Evolutionary conservation across 2,888 invertebrate species (phyloP).

Genomic region (Caenorhabditis virilis): DNA sequence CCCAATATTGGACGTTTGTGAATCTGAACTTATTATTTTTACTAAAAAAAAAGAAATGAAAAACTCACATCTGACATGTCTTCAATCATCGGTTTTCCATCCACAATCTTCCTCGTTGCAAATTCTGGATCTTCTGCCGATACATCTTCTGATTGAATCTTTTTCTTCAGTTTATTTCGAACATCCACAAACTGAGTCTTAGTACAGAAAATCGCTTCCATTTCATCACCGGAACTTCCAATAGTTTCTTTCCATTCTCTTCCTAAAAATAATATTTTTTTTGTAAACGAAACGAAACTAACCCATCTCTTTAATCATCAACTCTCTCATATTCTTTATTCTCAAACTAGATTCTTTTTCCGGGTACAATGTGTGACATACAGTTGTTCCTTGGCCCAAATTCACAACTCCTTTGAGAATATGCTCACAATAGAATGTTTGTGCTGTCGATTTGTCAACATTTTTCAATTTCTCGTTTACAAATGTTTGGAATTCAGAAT

Average conservation of each 20-base stretch:
- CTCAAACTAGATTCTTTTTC: conserved; percentile 7
- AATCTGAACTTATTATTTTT: conserved; percentile 15
- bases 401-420: conserved; percentile 39
- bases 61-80: conserved; percentile 31
- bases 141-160: conserved; percentile 5
- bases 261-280: conserved; percentile 8
- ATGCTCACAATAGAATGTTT: conserved; percentile 43
- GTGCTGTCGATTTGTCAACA: conserved; percentile 21
- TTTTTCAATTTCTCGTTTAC: conserved; percentile 27
- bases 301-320: conserved; percentile 38
- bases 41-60: too few relatives aligned
- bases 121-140: not conserved
- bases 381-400: conserved; percentile 22
- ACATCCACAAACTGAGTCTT: conserved; percentile 23
- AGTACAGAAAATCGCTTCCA: conserved; percentile 44
- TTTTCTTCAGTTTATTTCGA: conserved; percentile 15
- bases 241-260: conserved; percentile 16
- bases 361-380: conserved; percentile 43
- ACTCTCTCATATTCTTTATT: conserved; percentile 16
- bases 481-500: conserved; percentile 21
- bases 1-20: conserved; percentile 41
- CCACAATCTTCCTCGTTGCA: not conserved
- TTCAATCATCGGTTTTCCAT: conserved; percentile 36
- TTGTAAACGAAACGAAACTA: not conserved
- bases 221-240: conserved; percentile 19